Conservation (phyloP, 2,888 invertebrate genomes). For the Conomelus anceps region DNA sequence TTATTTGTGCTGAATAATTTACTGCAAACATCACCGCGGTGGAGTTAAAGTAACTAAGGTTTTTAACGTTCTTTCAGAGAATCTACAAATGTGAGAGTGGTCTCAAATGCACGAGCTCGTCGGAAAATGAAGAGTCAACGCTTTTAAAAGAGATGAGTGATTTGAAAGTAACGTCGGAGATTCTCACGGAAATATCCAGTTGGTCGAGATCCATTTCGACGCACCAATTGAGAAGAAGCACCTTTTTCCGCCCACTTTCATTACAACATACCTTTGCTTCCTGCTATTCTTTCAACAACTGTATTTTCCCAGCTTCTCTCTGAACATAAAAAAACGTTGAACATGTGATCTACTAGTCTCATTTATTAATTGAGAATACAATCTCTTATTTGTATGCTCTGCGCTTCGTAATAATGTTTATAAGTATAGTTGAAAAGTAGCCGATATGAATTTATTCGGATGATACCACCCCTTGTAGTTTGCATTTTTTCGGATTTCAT, state of each 20-base stretch:
- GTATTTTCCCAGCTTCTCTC: neutral
- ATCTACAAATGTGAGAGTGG: neutral
- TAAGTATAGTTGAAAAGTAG: no score
- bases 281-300: neutral
- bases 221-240: neutral
- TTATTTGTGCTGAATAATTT: neutral
- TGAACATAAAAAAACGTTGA: neutral
- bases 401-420: neutral
- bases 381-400: neutral
- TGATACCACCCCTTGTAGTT: no score
- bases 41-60: neutral
- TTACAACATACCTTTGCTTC: neutral
- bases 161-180: neutral
- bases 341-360: neutral
- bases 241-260: neutral
- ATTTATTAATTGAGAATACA: neutral
- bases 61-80: neutral
- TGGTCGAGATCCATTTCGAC: neutral
- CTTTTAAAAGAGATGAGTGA: neutral
- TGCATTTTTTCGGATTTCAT: no score
- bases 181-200: neutral
- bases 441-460: no score
- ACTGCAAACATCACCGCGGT: neutral
- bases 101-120: neutral
- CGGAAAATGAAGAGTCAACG: neutral